Evolutionary conservation across 2,888 invertebrate genomes (phyloP).

Genomic region (Acleris literana): DNA sequence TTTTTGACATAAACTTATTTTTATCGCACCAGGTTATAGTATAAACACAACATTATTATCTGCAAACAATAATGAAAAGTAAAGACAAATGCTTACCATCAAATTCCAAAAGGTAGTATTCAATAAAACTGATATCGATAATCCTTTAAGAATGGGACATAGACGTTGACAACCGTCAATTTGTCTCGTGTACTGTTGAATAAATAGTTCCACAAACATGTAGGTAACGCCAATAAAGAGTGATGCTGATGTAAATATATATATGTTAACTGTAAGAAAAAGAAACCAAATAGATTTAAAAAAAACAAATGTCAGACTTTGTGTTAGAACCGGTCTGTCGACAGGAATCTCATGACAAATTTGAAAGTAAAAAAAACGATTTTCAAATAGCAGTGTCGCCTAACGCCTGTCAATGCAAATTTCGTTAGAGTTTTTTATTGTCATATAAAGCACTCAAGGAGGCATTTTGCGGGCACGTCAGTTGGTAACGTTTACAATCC

Average conservation of each 20-base stretch:
- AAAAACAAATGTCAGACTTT: not conserved
- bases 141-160: constrained; percentile 64
- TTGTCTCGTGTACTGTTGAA: constrained; percentile 64
- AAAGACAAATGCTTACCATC: constrained; percentile 52
- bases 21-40: too few species aligned
- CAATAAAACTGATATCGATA: constrained; percentile 58
- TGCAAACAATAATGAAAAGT: not conserved
- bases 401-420: too few species aligned
- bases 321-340: too few species aligned
- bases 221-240: constrained; percentile 60
- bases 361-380: too few species aligned
- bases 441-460: too few species aligned
- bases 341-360: too few species aligned
- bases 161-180: constrained; percentile 54
- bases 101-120: constrained; percentile 58
- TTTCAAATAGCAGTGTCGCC: too few species aligned
- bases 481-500: too few species aligned
- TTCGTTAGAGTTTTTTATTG: too few species aligned
- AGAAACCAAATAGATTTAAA: not conserved
- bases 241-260: constrained; percentile 57
- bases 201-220: constrained; percentile 70
- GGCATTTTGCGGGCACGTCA: too few species aligned
- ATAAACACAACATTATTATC: too few species aligned
- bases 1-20: too few species aligned
- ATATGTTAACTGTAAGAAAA: constrained; percentile 57